These are phyloP conservation scores for Lepus townsendii DNA, from an alignment of 2,797 vertebrate species.

Conservation along the genomic window DNA sequence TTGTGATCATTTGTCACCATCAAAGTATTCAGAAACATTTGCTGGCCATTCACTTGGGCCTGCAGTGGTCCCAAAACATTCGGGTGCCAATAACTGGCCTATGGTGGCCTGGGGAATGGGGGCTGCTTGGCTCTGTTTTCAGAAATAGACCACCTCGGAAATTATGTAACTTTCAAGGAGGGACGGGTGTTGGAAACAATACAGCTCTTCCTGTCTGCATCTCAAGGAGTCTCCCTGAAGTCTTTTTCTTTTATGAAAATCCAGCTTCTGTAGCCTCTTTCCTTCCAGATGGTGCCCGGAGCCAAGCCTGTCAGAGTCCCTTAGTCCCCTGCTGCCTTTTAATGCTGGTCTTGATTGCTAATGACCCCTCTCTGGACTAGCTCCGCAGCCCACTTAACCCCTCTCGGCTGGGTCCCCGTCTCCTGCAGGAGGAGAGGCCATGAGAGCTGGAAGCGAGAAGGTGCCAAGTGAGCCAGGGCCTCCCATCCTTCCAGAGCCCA, in stretches of 20 bases:
- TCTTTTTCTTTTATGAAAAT: not conserved
- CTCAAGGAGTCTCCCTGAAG: constrained; percentile 28
- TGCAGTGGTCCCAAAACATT: not conserved
- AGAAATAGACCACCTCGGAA: constrained; percentile 30
- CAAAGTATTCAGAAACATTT: constrained; percentile 25
- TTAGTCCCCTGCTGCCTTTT: constrained; percentile 85
- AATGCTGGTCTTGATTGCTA: constrained; percentile 82
- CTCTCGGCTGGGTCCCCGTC: constrained; percentile 79
- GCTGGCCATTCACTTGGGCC: not conserved
- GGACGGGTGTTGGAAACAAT: not conserved
- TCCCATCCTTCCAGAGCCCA: constrained; percentile 54
- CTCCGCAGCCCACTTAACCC: constrained; percentile 82
- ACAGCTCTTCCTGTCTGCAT: not conserved
- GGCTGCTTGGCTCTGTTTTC: not conserved
- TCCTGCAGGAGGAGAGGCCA: constrained; percentile 67
- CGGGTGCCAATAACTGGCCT: not conserved
- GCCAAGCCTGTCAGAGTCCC: constrained; percentile 82
- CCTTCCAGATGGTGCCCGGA: constrained; percentile 82
- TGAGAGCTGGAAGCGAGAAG: constrained; percentile 59
- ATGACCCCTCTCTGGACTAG: constrained; percentile 82
- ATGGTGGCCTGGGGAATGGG: not conserved
- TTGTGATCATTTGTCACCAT: not conserved
- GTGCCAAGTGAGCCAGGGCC: constrained; percentile 73
- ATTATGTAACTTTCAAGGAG: not conserved
- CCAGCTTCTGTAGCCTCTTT: constrained; percentile 53